A percentile compares a stretch with the other conserved stretches of the same genome.
Conservation (phyloP, 1,140 invertebrate species). For the Drosophila willistoni region DNA sequence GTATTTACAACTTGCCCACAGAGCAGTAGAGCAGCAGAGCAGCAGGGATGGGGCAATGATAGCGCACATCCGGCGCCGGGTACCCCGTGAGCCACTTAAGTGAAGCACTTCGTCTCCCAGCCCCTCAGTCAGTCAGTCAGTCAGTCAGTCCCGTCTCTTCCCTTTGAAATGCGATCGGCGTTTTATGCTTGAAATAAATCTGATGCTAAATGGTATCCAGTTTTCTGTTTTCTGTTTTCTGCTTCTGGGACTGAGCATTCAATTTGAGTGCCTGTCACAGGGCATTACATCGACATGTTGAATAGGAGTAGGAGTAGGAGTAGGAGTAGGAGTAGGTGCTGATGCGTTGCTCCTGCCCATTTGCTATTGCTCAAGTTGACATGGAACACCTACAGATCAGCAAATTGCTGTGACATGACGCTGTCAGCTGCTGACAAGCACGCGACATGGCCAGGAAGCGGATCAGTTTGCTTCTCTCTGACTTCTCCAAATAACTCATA, state of each 20-base stretch:
- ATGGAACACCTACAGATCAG: slow-evolving; percentile 57
- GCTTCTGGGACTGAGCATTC: slow-evolving; percentile 51
- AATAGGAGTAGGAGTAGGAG: background rate
- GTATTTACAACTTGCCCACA: slow-evolving; percentile 39
- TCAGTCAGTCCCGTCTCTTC: slow-evolving; percentile 17
- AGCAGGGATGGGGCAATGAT: slow-evolving; percentile 23
- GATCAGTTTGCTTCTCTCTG: slow-evolving; percentile 50
- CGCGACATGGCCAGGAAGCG: slow-evolving; percentile 67
- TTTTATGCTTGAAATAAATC: slow-evolving; percentile 80
- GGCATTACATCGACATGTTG: slow-evolving; percentile 55
- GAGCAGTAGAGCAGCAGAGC: background rate
- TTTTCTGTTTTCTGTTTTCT: slow-evolving; percentile 9
- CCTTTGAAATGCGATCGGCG: slow-evolving; percentile 68
- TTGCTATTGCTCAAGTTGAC: slow-evolving; percentile 19
- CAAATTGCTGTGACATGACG: slow-evolving; percentile 79
- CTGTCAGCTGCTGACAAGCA: slow-evolving; percentile 81
- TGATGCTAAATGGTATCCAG: slow-evolving; percentile 69
- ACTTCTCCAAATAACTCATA: slow-evolving; percentile 68
- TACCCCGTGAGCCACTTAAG: slow-evolving; percentile 65
- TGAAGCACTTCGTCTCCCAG: slow-evolving; percentile 31
- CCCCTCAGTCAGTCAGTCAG: slow-evolving; percentile 7
- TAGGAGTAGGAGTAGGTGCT: slow-evolving; percentile 45
- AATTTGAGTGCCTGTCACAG: slow-evolving; percentile 70
- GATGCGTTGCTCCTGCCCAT: slow-evolving; percentile 17
- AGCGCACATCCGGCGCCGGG: slow-evolving; percentile 71